Evolutionary conservation across 2,888 invertebrate species (phyloP).

Genomic region (Parasteatoda lunata): DNA sequence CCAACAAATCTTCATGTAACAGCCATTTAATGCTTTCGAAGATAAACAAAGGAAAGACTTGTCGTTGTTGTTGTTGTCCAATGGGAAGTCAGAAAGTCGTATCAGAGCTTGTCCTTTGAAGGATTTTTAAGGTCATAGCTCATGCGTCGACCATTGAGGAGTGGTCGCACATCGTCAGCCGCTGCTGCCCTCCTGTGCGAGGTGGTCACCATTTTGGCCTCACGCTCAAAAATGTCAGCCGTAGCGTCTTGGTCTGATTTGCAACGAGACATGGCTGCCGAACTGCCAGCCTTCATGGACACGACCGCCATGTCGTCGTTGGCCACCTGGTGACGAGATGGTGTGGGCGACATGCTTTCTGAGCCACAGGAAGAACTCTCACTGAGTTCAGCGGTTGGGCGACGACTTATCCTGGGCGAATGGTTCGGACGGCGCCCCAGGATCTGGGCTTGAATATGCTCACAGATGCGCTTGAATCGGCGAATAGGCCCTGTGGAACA

Average conservation of each 20-base stretch:
- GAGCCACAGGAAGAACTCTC: slow-evolving; percentile 83
- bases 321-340: slow-evolving; percentile 70
- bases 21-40: slow-evolving; percentile 3
- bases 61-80: not conserved
- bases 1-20: slow-evolving; percentile 27
- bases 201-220: slow-evolving; percentile 68
- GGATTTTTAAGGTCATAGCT: slow-evolving; percentile 69
- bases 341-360: slow-evolving; percentile 77
- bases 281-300: slow-evolving; percentile 54
- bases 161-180: slow-evolving; percentile 52
- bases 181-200: slow-evolving; percentile 47
- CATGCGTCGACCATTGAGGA: slow-evolving; percentile 70
- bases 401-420: slow-evolving; percentile 75
- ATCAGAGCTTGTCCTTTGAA: slow-evolving; percentile 66
- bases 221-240: slow-evolving; percentile 70
- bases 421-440: slow-evolving; percentile 75
- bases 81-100: slow-evolving; percentile 6
- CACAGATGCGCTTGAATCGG: slow-evolving; percentile 94
- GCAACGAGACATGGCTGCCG: slow-evolving; percentile 69
- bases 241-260: slow-evolving; percentile 71
- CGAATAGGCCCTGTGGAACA: slow-evolving; percentile 88
- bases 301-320: slow-evolving; percentile 69
- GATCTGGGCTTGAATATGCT: slow-evolving; percentile 93
- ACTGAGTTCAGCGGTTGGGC: slow-evolving; percentile 80
- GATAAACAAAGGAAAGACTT: slow-evolving; percentile 1